Evolutionary conservation across 2,113 vertebrate species (phyloP), one percentile per base, ranked within the genome.

Genomic region (Calyptommatus sinebrachiatus): DNA sequence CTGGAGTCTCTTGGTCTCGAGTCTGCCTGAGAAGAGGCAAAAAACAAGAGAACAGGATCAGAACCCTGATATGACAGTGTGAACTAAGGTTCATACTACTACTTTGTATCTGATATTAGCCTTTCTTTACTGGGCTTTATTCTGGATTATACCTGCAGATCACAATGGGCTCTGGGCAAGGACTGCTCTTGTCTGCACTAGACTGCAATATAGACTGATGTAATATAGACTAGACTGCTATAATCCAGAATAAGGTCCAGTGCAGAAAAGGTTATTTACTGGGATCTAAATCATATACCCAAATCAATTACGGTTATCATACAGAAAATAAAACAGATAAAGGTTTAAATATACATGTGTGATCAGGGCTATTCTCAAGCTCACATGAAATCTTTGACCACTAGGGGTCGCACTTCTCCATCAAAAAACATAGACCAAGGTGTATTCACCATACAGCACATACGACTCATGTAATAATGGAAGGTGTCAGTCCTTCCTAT

Each of bases 1-100:
- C 82, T 45, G 96, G 92, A 1, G 96, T 96, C 89, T 98, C 97
- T 48, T 96, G 95, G 46, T 96, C 86, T 77, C 96, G 90, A 24
- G 94, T 92, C 87, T 96, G 96, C 85, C 96, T 96, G 91, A 8
- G 31, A 71, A 57, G 50, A 77, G 53, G 77, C 18, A 21, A 63
- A 7, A 76, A 0, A 0, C 16, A 45, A 2, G 4, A 22, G 26
- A 24, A 16, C 26, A 20, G 12, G 70, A 3, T 63, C 68, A 70
- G 61, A 10, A 12, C 12, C 57, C 68, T 8, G 20, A 10, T 45
- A 12, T 41, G 18, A 12, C 26, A 14, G 18, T 28, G 31, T 61
- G 26, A 46, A 61, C 7, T 69, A 10, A 68, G 8, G 2, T 7
- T 24, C 18, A 18, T 14, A 0, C 22, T 16, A 12, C 7, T 18